phyloP scores from a whole-genome alignment of 2,888 invertebrate genomes.

The Saturnia japonica region DNA sequence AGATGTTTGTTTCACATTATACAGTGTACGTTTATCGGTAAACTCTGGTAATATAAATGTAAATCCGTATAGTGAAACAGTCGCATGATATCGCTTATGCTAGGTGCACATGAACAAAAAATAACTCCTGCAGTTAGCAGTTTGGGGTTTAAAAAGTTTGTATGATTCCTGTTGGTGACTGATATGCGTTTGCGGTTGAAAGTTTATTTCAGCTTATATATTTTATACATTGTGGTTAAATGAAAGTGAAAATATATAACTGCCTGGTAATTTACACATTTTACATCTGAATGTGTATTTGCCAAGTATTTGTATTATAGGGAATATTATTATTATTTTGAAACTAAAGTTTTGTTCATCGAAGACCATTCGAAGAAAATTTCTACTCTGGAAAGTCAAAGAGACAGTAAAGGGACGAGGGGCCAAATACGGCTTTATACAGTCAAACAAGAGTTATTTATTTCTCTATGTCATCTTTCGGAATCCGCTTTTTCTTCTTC shows the following conservation, averaged over 20 bases:
- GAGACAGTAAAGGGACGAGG: too few relatives aligned
- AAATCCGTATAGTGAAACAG: slow-evolving; percentile 56
- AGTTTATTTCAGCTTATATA: neutral
- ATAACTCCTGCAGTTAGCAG: neutral
- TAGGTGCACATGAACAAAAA: slow-evolving; percentile 12
- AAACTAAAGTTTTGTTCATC: too few relatives aligned
- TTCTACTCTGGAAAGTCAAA: too few relatives aligned
- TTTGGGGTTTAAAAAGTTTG: neutral
- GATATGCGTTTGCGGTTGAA: neutral
- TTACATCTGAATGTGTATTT: too few relatives aligned
- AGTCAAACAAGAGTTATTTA: too few relatives aligned
- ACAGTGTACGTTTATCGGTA: slow-evolving; percentile 43
- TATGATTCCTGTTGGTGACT: neutral
- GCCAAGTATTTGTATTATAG: too few relatives aligned
- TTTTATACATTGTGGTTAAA: neutral
- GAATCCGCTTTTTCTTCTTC: too few relatives aligned
- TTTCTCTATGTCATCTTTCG: too few relatives aligned
- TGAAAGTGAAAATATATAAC: neutral
- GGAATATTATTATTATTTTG: too few relatives aligned
- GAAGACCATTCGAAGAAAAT: too few relatives aligned
- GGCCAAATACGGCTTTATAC: too few relatives aligned
- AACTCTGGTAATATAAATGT: slow-evolving; percentile 66
- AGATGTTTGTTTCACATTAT: slow-evolving; percentile 43
- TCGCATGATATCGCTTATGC: slow-evolving; percentile 28
- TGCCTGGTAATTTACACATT: too few relatives aligned